A percentile compares a stretch with the other conserved stretches of the same genome.
Conservation (phyloP, 2,888 invertebrate species). For the Selenia dentaria region DNA sequence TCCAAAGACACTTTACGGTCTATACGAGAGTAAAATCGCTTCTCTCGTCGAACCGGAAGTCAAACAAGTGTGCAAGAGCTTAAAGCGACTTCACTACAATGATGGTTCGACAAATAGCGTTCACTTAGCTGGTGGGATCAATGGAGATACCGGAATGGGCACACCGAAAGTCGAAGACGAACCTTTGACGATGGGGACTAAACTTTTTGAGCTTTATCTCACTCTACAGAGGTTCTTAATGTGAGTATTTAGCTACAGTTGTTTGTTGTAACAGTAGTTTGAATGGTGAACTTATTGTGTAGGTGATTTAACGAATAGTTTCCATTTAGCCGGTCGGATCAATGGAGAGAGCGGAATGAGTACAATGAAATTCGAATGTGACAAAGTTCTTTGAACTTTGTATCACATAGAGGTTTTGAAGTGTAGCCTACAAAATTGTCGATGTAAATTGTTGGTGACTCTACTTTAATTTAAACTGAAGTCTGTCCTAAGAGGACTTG, state of each 20-base stretch:
- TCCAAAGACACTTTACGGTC: slow-evolving; percentile 88
- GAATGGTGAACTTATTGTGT: no score
- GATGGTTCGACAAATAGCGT: slow-evolving; percentile 69
- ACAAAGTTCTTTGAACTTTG: no score
- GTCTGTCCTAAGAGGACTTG: no score
- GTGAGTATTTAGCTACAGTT: slow-evolving; percentile 71
- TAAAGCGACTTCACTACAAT: slow-evolving; percentile 86
- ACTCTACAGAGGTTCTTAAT: slow-evolving; percentile 93
- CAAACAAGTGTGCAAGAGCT: slow-evolving; percentile 88
- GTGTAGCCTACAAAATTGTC: no score
- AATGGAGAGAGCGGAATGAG: no score
- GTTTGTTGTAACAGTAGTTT: no score
- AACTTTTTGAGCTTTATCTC: slow-evolving; percentile 96
- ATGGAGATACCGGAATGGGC: slow-evolving; percentile 78
- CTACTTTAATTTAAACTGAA: no score
- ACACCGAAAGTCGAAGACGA: slow-evolving; percentile 81
- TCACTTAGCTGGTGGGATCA: slow-evolving; percentile 79
- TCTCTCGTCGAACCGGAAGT: slow-evolving; percentile 89
- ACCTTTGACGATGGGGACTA: slow-evolving; percentile 92
- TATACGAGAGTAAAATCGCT: slow-evolving; percentile 89
- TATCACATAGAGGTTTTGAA: no score
- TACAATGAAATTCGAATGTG: no score
- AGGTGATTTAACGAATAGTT: no score
- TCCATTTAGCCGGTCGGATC: no score
- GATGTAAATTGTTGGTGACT: no score